A percentile compares a stretch with the other conserved stretches of the same genome.
phyloP scores from a whole-genome alignment of 2,113 vertebrate species.

The Zosterops lateralis region DNA sequence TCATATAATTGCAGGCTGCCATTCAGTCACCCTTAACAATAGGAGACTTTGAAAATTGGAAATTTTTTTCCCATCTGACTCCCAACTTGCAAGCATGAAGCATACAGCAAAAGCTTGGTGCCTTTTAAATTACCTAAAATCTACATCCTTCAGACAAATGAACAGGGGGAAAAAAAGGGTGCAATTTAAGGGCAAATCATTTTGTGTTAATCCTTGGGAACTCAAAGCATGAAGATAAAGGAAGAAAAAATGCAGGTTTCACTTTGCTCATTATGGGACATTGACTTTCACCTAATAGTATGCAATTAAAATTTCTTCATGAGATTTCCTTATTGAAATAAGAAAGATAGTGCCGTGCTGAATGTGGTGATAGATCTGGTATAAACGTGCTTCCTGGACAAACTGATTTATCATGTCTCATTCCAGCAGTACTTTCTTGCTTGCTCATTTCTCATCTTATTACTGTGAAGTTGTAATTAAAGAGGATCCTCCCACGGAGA shows the following conservation, averaged over 20 bases:
- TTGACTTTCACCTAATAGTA: conserved; percentile 77
- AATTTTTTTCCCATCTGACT: conserved; percentile 65
- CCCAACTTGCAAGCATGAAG: conserved; percentile 53
- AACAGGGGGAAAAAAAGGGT: neutral
- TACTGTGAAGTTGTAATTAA: conserved; percentile 79
- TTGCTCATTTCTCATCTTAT: conserved; percentile 80
- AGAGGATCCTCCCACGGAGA: conserved; percentile 71
- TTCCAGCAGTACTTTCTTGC: conserved; percentile 69
- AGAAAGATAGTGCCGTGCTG: conserved; percentile 64
- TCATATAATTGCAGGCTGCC: conserved; percentile 72
- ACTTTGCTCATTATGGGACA: conserved; percentile 75
- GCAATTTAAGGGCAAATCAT: conserved; percentile 68
- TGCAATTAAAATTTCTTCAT: conserved; percentile 77
- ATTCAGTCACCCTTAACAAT: conserved; percentile 72
- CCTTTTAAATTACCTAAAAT: conserved; percentile 65
- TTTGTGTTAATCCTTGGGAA: conserved; percentile 61
- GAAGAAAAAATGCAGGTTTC: conserved; percentile 70
- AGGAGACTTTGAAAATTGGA: conserved; percentile 62
- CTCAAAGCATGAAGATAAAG: conserved; percentile 71
- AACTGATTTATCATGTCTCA: conserved; percentile 80
- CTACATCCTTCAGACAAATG: conserved; percentile 67
- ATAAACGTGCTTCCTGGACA: conserved; percentile 71
- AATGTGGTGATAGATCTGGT: conserved; percentile 72
- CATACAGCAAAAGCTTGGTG: conserved; percentile 47
- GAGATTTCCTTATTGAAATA: conserved; percentile 74